Conservation (phyloP, 2,113 vertebrate genomes). For the Amia ocellicauda region DNA sequence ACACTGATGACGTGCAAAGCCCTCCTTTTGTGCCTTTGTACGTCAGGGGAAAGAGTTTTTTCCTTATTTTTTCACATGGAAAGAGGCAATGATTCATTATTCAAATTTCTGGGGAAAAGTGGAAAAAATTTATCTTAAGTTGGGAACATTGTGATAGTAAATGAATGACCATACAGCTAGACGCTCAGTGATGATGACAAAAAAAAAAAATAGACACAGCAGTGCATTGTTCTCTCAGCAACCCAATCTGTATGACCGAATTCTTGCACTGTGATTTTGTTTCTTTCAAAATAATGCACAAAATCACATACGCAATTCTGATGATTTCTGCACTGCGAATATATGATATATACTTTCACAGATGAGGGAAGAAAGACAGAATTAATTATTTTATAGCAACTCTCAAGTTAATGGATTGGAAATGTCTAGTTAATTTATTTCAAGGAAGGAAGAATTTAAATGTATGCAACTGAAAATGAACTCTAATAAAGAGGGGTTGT, state of each 20-base stretch:
- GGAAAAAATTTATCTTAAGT: slow-evolving; percentile 56
- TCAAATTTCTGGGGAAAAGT: slow-evolving; percentile 54
- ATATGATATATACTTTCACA: too few relatives aligned
- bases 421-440: too few relatives aligned
- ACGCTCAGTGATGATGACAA: slow-evolving; percentile 40
- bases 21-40: slow-evolving; percentile 43
- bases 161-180: slow-evolving; percentile 37
- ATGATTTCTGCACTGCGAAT: too few relatives aligned
- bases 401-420: too few relatives aligned
- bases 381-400: too few relatives aligned
- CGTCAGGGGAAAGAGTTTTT: slow-evolving; percentile 51
- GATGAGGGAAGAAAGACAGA: too few relatives aligned
- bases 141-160: slow-evolving; percentile 32
- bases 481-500: too few relatives aligned
- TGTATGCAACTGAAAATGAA: too few relatives aligned
- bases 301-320: too few relatives aligned
- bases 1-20: slow-evolving; percentile 56
- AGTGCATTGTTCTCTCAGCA: slow-evolving; percentile 16
- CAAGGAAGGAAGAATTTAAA: too few relatives aligned
- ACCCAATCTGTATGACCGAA: slow-evolving; percentile 37
- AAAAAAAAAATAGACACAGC: slow-evolving; percentile 25
- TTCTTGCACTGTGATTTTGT: slow-evolving; percentile 31
- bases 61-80: slow-evolving; percentile 47
- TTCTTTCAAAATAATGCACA: neutral
- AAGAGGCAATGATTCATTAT: slow-evolving; percentile 64